These are phyloP conservation scores for Entosphenus tridentatus DNA, from an alignment of 2,113 vertebrate species.

Conservation along the genomic window DNA sequence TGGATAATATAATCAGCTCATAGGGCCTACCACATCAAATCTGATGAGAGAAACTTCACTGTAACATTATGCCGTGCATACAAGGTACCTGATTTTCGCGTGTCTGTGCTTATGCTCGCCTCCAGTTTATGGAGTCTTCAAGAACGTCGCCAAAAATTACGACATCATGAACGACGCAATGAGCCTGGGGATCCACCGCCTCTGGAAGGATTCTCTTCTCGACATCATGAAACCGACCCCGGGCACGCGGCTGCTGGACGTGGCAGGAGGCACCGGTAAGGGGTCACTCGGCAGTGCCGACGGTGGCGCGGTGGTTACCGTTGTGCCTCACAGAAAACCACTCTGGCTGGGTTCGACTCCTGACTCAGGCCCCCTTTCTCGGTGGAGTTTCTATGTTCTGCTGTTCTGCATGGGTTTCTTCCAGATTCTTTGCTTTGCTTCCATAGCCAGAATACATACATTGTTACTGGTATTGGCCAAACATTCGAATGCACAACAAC, in stretches of 20 bases:
- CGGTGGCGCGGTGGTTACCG: too few relatives aligned
- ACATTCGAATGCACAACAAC: too few relatives aligned
- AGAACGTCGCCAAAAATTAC: conserved; percentile 71
- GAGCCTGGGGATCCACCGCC: conserved; percentile 65
- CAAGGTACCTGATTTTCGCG: not conserved
- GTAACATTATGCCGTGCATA: too few relatives aligned
- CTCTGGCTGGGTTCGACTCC: too few relatives aligned
- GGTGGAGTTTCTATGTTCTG: too few relatives aligned
- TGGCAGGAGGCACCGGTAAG: conserved; percentile 81
- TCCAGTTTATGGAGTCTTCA: conserved; percentile 69
- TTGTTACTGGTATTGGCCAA: too few relatives aligned
- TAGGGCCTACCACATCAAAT: not conserved
- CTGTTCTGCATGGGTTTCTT: too few relatives aligned
- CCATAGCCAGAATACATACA: too few relatives aligned
- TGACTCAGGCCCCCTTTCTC: too few relatives aligned
- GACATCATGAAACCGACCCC: conserved; percentile 53
- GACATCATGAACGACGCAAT: conserved; percentile 93
- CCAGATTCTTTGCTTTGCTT: too few relatives aligned
- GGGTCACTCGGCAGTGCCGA: too few relatives aligned
- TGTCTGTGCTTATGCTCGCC: conserved; percentile 7
- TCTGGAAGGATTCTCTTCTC: conserved; percentile 76
- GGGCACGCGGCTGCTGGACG: conserved; percentile 51
- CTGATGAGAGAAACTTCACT: not conserved
- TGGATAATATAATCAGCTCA: not conserved
- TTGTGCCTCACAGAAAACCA: too few relatives aligned